phyloP scores from a whole-genome alignment of 1,140 invertebrate species.

The Hypsibius dujardini region DNA sequence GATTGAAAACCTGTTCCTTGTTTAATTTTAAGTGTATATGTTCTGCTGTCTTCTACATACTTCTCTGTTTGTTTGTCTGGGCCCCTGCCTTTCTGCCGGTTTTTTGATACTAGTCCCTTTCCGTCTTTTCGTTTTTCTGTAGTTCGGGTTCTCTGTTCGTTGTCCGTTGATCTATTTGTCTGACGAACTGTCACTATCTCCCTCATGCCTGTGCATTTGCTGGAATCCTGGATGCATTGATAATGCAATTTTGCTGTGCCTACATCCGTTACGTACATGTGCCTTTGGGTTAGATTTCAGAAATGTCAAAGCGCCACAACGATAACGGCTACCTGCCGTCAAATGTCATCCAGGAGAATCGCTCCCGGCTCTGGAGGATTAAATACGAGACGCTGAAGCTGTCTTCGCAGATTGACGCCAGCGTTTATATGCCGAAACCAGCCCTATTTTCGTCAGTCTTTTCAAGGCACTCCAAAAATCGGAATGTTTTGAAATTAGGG shows the following conservation, averaged over 20 bases:
- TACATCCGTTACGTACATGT: no score
- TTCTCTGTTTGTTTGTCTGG: no score
- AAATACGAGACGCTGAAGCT: neutral
- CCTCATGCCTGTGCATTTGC: no score
- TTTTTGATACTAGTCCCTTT: no score
- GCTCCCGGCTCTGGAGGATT: neutral
- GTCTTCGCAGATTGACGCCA: neutral
- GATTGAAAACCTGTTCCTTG: no score
- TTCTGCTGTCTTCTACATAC: no score
- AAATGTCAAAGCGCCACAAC: neutral
- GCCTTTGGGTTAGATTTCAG: neutral
- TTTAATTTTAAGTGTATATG: no score
- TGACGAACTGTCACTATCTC: neutral
- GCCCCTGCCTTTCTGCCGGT: no score
- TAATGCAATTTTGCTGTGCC: no score
- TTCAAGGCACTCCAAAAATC: neutral
- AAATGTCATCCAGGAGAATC: neutral
- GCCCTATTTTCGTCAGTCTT: neutral
- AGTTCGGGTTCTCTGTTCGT: neutral
- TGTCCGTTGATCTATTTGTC: neutral
- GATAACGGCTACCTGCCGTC: neutral
- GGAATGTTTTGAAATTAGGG: conserved; percentile 9
- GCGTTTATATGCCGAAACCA: neutral
- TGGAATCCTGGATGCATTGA: no score
- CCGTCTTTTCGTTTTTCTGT: no score